phyloP scores from a whole-genome alignment of 2,113 vertebrate species.

The Helogale parvula region DNA sequence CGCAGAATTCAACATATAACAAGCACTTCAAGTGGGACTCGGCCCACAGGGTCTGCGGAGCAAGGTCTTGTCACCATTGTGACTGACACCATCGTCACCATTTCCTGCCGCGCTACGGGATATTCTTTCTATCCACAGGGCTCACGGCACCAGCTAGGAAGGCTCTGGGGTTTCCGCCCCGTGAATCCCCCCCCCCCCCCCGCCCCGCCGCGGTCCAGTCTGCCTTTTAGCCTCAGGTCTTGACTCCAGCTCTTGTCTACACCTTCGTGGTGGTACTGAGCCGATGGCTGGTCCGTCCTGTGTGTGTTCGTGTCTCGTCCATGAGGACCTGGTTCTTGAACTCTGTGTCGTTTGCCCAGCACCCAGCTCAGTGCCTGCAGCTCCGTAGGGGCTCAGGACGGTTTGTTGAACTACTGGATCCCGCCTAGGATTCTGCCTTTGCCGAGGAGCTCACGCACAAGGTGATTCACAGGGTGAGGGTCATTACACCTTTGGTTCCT shows the following conservation, averaged over 20 bases:
- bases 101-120: fast-evolving
- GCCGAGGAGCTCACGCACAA: background rate
- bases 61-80: background rate
- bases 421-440: background rate
- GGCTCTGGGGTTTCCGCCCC: background rate
- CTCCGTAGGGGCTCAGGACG: background rate
- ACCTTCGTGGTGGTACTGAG: background rate
- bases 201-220: fast-evolving
- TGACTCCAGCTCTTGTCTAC: background rate
- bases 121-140: too few species aligned
- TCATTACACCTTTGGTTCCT: background rate
- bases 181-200: fast-evolving
- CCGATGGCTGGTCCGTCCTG: fast-evolving
- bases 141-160: fast-evolving
- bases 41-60: background rate
- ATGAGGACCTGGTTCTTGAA: background rate
- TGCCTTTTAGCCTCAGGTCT: background rate
- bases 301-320: background rate
- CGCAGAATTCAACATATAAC: background rate
- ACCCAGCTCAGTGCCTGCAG: background rate
- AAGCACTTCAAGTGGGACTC: background rate
- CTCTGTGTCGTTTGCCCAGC: background rate
- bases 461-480: background rate
- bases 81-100: fast-evolving
- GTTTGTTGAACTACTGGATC: background rate